These are phyloP conservation scores for Uria aalge DNA, from an alignment of 2,113 vertebrate species.

Conservation along the genomic window DNA sequence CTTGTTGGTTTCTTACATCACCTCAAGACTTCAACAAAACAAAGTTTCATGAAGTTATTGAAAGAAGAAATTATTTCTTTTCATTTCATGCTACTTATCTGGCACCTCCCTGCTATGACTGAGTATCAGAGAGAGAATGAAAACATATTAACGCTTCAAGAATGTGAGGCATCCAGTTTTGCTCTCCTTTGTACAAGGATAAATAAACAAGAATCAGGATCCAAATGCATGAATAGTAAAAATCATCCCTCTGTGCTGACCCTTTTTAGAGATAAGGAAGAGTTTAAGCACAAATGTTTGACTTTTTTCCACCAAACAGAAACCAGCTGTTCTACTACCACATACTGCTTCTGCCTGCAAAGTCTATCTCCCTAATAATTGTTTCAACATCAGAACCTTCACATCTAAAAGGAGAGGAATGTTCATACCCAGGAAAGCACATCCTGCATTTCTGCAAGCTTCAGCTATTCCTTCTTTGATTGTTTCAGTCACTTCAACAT, in stretches of 20 bases:
- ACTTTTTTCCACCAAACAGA: background rate
- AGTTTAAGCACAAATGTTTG: background rate
- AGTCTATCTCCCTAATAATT: background rate
- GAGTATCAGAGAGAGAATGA: background rate
- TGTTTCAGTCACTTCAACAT: conserved; percentile 68
- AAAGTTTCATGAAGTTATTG: background rate
- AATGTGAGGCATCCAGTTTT: background rate
- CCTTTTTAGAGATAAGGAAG: background rate
- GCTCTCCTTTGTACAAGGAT: background rate
- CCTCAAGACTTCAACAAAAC: background rate
- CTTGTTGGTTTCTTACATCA: background rate
- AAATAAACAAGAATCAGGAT: background rate
- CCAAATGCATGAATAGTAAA: background rate
- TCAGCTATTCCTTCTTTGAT: conserved; percentile 79
- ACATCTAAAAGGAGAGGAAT: background rate
- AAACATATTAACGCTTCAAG: background rate
- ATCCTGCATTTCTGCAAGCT: conserved; percentile 82
- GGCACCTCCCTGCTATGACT: background rate
- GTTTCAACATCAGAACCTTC: background rate
- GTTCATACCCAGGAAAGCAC: conserved; percentile 79
- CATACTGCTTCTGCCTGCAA: background rate
- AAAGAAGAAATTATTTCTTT: background rate
- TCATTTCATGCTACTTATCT: background rate
- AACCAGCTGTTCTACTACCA: background rate
- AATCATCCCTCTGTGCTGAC: background rate